Base-by-base conservation (phyloP, 1,140 invertebrate genomes). In the Drosophila yakuba region DNA sequence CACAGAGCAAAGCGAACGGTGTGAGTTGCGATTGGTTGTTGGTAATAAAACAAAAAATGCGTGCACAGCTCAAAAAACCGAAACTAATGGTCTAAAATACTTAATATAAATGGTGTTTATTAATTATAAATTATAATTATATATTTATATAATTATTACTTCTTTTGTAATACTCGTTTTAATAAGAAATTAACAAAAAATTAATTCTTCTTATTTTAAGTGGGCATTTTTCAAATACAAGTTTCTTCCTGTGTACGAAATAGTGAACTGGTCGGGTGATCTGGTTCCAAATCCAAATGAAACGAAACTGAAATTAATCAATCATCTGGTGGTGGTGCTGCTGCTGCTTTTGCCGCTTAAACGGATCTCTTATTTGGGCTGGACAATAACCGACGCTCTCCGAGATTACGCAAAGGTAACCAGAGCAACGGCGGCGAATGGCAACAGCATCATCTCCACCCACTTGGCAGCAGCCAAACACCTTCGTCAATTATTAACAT, bases 271-370 rank as follows among this genome's bases (percentile, higher is more conserved):
- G 64, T 68, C 52, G 61, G 39, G 28, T 60, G 80, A 77, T 80
- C 78, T 81, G 69, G 48, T 90, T 78, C 72, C 77, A 69, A 56
- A 54, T 48, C 61, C 68, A 84, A 85, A 80, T 78, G 69, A 84
- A 91, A 88, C 64, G 80, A 88, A 91, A 91, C 83, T 91, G 80
- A 91, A 91, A 91, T 91, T 90, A 91, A 91, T 91, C 90, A 91
- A 91, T 91, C 90, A 91, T 91, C 73, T 72, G 81, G 36, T 45
- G 54, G 12, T 20, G 39, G 43, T 43, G 64, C 41, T 41, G 36
- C 63, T 74, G 59, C 72, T 36, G 61, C 52, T 71, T 39, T 67
- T 74, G 60, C 73, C 48, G 61, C 57, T 72, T 89, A 89, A 89
- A 89, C 84, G 84, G 84, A 89, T 89, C 84, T 89, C 58, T 58